Percentiles rank a stretch among this genome's conserved stretches.
Evolutionary conservation across 1,140 invertebrate species (phyloP).

Genomic region (Dendrolimus punctatus): DNA sequence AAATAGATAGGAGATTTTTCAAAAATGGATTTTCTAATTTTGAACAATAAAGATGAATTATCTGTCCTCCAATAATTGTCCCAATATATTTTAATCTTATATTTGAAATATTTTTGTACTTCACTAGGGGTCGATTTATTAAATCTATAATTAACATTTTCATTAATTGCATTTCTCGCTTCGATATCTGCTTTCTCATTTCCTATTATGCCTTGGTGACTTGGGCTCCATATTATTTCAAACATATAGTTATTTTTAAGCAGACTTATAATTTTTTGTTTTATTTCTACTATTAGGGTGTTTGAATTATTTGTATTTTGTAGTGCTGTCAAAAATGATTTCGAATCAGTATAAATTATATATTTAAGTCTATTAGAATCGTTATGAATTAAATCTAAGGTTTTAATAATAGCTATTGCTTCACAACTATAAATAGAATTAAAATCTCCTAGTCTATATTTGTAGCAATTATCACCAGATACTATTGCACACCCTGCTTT

Average conservation of each 20-base stretch:
- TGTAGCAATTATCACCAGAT: slow-evolving; percentile 3
- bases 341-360: slow-evolving; percentile 13
- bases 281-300: slow-evolving; percentile 5
- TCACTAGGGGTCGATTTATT: slow-evolving; percentile 5
- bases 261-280: slow-evolving; percentile 7
- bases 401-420: slow-evolving; percentile 11
- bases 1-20: no score
- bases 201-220: background rate
- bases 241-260: slow-evolving; percentile 4
- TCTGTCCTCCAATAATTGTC: background rate
- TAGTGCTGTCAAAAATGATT: slow-evolving; percentile 13
- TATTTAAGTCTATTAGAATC: slow-evolving; percentile 3
- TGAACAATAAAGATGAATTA: background rate
- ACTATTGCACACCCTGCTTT: slow-evolving; percentile 13
- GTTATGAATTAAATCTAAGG: slow-evolving; percentile 10
- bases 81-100: slow-evolving; percentile 3
- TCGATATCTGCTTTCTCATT: slow-evolving; percentile 15
- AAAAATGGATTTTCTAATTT: no score
- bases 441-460: slow-evolving; percentile 7
- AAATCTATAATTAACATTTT: background rate
- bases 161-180: slow-evolving; percentile 1
- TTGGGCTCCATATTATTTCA: slow-evolving; percentile 13
- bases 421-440: slow-evolving; percentile 14
- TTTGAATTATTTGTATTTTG: slow-evolving; percentile 5
- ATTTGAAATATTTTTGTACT: slow-evolving; percentile 5